Evolutionary conservation across 2,113 vertebrate genomes (phyloP).

Genomic region (Eurystomus gularis): DNA sequence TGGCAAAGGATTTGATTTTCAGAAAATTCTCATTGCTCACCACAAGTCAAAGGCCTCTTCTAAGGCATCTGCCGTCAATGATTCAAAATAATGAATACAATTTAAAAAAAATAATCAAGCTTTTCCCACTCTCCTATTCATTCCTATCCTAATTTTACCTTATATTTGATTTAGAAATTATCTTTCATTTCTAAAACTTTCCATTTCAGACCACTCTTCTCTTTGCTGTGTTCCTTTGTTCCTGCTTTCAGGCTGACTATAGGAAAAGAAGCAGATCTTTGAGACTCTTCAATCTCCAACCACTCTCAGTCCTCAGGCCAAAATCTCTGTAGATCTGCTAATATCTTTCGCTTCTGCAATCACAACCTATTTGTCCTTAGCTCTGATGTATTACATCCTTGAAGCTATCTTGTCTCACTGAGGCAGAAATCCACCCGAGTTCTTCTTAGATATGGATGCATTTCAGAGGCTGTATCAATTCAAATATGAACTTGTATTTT

Average conservation of each 20-base stretch:
- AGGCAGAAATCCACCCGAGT: neutral
- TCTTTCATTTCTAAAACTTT: neutral
- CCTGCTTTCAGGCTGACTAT: neutral
- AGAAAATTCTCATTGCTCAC: neutral
- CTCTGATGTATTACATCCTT: neutral
- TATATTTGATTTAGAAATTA: neutral
- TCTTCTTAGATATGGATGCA: neutral
- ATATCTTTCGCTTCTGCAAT: neutral
- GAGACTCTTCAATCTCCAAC: neutral
- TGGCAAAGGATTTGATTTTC: neutral
- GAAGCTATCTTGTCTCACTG: neutral
- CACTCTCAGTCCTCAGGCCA: constrained; percentile 7
- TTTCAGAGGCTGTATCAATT: neutral
- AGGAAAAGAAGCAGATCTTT: neutral
- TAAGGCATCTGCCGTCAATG: neutral
- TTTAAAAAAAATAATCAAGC: neutral
- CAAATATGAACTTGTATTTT: neutral
- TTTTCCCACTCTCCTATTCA: neutral
- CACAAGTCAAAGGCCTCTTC: neutral
- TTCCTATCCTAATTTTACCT: neutral
- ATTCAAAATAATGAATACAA: neutral
- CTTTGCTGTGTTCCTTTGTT: fast-evolving
- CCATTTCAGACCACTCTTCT: neutral
- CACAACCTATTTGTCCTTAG: constrained; percentile 12
- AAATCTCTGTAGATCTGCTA: neutral